Evolutionary conservation across 2,113 vertebrate species (phyloP).

Genomic region (Lamprologus ornatipinnis): DNA sequence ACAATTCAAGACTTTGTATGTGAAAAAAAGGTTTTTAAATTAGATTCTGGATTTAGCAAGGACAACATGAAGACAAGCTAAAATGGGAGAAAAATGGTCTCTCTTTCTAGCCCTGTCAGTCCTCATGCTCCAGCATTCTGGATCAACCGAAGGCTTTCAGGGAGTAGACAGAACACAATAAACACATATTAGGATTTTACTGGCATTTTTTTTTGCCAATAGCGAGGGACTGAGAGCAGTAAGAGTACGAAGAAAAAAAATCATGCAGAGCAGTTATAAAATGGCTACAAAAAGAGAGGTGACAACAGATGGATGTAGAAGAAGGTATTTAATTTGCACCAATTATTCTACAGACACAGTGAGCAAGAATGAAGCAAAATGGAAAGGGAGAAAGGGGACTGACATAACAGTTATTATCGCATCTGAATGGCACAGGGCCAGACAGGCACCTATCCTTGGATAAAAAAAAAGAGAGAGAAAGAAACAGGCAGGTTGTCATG

Average conservation of each 20-base stretch:
- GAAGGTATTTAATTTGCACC: constrained; percentile 50
- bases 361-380: constrained; percentile 23
- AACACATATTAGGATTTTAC: neutral
- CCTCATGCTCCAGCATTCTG: neutral
- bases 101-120: neutral
- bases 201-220: neutral
- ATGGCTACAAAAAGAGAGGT: neutral
- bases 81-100: neutral
- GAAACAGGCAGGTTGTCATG: neutral
- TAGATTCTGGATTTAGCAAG: neutral
- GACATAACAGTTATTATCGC: constrained; percentile 43
- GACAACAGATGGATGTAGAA: constrained; percentile 31
- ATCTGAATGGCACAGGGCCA: constrained; percentile 11
- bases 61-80: neutral
- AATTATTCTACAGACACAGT: constrained; percentile 33
- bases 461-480: neutral
- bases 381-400: constrained; percentile 19
- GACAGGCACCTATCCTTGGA: neutral
- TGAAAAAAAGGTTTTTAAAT: neutral
- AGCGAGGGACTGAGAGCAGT: neutral
- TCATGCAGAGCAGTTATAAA: neutral
- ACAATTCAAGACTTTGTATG: neutral
- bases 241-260: neutral
- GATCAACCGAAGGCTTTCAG: neutral
- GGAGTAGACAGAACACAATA: neutral